Percentiles rank a stretch among this genome's conserved stretches.
phyloP scores from a whole-genome alignment of 2,113 vertebrate genomes.

The Colius striatus region DNA sequence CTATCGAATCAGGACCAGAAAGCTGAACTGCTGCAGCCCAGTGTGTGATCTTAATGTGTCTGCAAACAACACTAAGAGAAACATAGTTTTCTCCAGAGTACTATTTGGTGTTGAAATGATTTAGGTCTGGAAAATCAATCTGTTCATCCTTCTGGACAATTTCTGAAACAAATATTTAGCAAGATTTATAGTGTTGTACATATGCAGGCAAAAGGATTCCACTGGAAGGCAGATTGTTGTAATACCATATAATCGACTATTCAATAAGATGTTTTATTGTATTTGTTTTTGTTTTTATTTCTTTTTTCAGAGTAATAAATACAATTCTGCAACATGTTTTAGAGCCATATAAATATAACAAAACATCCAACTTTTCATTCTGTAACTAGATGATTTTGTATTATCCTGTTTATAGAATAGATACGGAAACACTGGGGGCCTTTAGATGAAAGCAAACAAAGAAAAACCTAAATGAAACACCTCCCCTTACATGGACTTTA shows the following conservation, averaged over 20 bases:
- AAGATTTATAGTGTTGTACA: slow-evolving; percentile 76
- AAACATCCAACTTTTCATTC: slow-evolving; percentile 58
- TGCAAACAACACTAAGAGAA: slow-evolving; percentile 68
- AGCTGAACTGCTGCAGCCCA: slow-evolving; percentile 9
- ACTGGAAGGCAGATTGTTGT: slow-evolving; percentile 74
- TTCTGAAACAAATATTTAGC: slow-evolving; percentile 82
- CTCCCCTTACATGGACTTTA: slow-evolving; percentile 42
- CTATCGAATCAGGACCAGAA: slow-evolving; percentile 27
- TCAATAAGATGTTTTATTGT: slow-evolving; percentile 64
- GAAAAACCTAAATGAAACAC: slow-evolving; percentile 64
- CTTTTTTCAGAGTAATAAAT: slow-evolving; percentile 35
- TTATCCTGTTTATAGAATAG: slow-evolving; percentile 63
- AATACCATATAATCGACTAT: slow-evolving; percentile 67
- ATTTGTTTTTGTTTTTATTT: neutral
- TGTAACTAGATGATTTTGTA: slow-evolving; percentile 64
- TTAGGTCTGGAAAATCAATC: slow-evolving; percentile 77
- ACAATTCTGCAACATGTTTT: slow-evolving; percentile 61
- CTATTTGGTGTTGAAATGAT: slow-evolving; percentile 75
- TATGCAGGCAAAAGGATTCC: slow-evolving; percentile 58
- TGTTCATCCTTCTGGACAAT: slow-evolving; percentile 79
- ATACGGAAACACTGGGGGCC: slow-evolving; percentile 49
- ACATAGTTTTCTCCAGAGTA: slow-evolving; percentile 70
- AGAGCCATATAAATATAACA: slow-evolving; percentile 48
- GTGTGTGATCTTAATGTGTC: slow-evolving; percentile 69
- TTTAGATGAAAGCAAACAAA: slow-evolving; percentile 71